phyloP scores from a whole-genome alignment of 1,140 invertebrate genomes.

The Aphelinus certus region DNA sequence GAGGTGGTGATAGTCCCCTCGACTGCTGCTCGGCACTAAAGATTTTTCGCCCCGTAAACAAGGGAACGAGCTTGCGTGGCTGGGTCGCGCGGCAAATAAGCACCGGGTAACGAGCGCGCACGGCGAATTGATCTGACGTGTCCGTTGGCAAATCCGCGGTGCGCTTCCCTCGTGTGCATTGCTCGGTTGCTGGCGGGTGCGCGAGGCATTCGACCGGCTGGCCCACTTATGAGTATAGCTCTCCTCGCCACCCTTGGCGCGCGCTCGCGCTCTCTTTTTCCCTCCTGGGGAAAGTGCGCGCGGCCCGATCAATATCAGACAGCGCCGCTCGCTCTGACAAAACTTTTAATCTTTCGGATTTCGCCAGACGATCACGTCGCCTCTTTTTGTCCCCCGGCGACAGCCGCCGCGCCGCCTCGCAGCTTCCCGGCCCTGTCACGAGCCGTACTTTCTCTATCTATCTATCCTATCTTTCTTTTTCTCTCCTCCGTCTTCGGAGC shows the following conservation, averaged over 20 bases:
- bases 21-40: too few relatives aligned
- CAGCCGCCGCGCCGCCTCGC: too few relatives aligned
- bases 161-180: not conserved
- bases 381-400: too few relatives aligned
- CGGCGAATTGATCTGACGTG: too few relatives aligned
- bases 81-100: too few relatives aligned
- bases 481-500: not conserved
- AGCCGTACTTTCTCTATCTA: too few relatives aligned
- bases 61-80: too few relatives aligned
- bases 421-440: too few relatives aligned
- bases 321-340: not conserved
- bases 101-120: too few relatives aligned
- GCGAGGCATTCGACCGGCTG: conserved; percentile 54
- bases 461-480: not conserved
- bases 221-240: conserved; percentile 50
- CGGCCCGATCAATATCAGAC: conserved; percentile 6
- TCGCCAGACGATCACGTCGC: not conserved
- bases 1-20: too few relatives aligned
- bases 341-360: conserved; percentile 17
- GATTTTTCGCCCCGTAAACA: too few relatives aligned
- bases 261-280: not conserved
- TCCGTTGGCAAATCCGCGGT: too few relatives aligned
- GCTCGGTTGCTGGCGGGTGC: not conserved
- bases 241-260: not conserved
- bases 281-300: not conserved